These are phyloP conservation scores for Apis dorsata DNA, from an alignment of 1,140 invertebrate genomes.

Conservation along the genomic window DNA sequence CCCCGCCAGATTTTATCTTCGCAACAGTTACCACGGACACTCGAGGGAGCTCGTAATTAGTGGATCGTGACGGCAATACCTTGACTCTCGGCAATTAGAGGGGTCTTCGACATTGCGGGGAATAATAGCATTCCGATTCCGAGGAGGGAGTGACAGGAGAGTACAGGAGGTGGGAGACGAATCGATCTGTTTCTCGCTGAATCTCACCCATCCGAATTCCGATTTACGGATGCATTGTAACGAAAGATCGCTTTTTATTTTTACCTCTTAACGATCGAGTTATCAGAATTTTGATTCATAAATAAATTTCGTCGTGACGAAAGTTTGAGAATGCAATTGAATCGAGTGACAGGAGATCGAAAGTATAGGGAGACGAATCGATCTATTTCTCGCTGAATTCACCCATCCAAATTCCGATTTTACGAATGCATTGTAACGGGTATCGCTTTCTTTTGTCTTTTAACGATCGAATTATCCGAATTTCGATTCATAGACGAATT, in stretches of 20 bases:
- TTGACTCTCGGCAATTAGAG: slow-evolving; percentile 35
- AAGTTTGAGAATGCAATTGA: too few species aligned
- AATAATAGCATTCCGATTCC: slow-evolving; percentile 7
- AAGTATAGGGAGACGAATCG: too few species aligned
- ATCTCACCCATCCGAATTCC: neutral
- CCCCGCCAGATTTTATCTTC: slow-evolving; percentile 29
- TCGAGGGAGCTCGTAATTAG: slow-evolving; percentile 31
- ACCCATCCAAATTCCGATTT: neutral
- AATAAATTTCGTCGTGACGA: too few species aligned
- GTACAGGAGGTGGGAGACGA: neutral
- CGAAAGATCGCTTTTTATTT: neutral
- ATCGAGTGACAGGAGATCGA: too few species aligned
- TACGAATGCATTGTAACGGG: too few species aligned
- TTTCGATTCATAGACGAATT: too few species aligned
- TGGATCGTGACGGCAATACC: slow-evolving; percentile 24
- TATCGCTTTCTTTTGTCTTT: too few species aligned
- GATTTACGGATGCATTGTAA: neutral
- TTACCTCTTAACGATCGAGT: too few species aligned
- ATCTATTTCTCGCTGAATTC: neutral
- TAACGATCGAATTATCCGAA: too few species aligned
- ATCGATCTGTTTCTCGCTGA: neutral
- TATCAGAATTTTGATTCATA: too few species aligned
- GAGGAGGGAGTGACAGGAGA: neutral
- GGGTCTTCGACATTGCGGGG: neutral
- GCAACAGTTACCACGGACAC: slow-evolving; percentile 33